Percentiles rank a stretch among this genome's conserved stretches.
Conservation (phyloP, 1,140 invertebrate genomes). For the Hestina assimilis region DNA sequence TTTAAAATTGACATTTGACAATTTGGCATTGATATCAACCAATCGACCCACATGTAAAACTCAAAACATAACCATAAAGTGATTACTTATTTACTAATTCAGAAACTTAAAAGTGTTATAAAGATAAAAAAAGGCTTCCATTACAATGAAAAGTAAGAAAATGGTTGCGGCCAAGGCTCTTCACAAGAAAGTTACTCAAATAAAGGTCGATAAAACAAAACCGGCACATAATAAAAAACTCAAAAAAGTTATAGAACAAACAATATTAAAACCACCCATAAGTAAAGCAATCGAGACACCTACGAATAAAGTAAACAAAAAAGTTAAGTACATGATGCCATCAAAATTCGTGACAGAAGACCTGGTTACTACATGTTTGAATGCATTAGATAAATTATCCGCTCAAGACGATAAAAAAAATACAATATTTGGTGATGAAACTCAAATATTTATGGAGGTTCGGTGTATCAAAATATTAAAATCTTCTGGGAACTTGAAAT, state of each 20-base stretch:
- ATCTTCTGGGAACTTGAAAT: slow-evolving; percentile 50
- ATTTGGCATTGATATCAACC: no score
- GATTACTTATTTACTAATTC: background rate
- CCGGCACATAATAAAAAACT: slow-evolving; percentile 19
- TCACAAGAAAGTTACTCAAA: slow-evolving; percentile 18
- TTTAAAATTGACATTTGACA: background rate
- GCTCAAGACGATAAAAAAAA: slow-evolving; percentile 52
- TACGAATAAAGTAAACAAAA: slow-evolving; percentile 16
- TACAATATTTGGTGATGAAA: slow-evolving; percentile 61
- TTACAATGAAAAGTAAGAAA: background rate
- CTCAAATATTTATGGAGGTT: slow-evolving; percentile 64
- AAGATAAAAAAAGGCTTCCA: background rate
- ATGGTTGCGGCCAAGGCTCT: slow-evolving; percentile 16
- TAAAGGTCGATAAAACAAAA: slow-evolving; percentile 5
- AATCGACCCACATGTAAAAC: no score
- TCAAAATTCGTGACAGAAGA: slow-evolving; percentile 47
- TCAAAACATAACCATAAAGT: background rate
- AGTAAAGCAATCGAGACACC: background rate
- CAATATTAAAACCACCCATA: background rate
- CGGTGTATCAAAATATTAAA: slow-evolving; percentile 66
- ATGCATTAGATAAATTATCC: slow-evolving; percentile 51
- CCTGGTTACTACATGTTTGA: slow-evolving; percentile 44
- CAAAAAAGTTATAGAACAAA: slow-evolving; percentile 10
- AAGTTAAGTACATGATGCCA: slow-evolving; percentile 53
- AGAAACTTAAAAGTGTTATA: background rate